Evolutionary conservation across 1,140 invertebrate species (phyloP).

Genomic region (Tetranychus cinnabarinus): DNA sequence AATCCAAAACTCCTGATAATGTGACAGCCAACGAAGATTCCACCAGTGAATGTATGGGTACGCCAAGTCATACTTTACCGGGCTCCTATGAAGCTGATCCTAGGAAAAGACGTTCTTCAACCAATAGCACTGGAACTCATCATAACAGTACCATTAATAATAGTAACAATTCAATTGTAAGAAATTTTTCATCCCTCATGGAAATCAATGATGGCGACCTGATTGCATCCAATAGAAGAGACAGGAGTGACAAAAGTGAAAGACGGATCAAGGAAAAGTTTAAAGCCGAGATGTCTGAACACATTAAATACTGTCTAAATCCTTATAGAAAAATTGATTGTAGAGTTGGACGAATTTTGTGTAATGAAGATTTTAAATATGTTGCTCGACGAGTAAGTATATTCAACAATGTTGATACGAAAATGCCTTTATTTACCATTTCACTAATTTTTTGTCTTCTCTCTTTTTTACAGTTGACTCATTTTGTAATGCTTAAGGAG

Average conservation of each 20-base stretch:
- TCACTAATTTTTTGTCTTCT: background rate
- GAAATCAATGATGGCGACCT: background rate
- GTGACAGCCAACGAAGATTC: slow-evolving; percentile 6
- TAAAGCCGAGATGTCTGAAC: slow-evolving; percentile 58
- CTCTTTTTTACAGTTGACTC: slow-evolving; percentile 48
- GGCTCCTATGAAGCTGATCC: background rate
- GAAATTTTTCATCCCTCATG: background rate
- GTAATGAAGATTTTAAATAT: slow-evolving; percentile 82
- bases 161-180: background rate
- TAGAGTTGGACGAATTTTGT: slow-evolving; percentile 54
- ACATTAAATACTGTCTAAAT: slow-evolving; percentile 69
- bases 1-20: background rate
- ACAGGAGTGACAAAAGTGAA: slow-evolving; percentile 18
- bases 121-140: background rate
- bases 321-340: slow-evolving; percentile 65
- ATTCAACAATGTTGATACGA: background rate
- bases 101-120: background rate
- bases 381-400: slow-evolving; percentile 63
- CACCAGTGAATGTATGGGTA: slow-evolving; percentile 2
- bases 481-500: slow-evolving; percentile 90
- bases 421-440: background rate
- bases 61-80: background rate
- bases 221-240: slow-evolving; percentile 28
- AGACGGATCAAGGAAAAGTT: slow-evolving; percentile 59
- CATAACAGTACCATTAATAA: too few species aligned